Evolutionary conservation across 2,113 vertebrate species (phyloP).

Genomic region (Stegastes partitus): DNA sequence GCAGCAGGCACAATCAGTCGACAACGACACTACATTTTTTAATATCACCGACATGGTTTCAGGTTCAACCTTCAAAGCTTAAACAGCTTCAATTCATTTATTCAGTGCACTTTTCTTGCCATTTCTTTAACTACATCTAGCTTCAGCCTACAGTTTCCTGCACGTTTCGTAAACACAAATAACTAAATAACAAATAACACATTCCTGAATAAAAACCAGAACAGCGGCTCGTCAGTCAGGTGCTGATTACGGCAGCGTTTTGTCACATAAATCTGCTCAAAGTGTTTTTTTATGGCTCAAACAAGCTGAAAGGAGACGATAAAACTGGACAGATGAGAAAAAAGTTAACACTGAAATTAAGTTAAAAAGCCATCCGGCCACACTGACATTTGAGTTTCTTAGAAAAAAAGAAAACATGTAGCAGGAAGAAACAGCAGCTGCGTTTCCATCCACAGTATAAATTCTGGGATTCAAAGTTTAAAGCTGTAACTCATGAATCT

Average conservation of each 20-base stretch:
- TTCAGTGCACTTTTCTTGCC: conserved; percentile 34
- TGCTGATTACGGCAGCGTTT: conserved; percentile 1
- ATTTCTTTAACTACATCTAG: conserved; percentile 8
- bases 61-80: background rate
- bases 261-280: background rate
- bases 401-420: background rate
- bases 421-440: conserved; percentile 5
- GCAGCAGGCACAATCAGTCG: conserved; percentile 42
- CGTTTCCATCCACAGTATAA: conserved; percentile 8
- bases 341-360: background rate
- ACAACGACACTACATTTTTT: conserved; percentile 18
- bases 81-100: background rate
- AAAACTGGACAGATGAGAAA: background rate
- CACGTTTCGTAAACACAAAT: conserved; percentile 30
- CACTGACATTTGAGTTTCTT: background rate
- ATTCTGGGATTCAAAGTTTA: background rate
- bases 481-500: background rate
- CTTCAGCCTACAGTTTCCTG: conserved; percentile 14
- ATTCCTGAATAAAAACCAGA: conserved; percentile 16
- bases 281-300: conserved; percentile 43
- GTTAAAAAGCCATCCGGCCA: background rate
- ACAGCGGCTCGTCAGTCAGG: background rate
- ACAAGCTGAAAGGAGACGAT: conserved; percentile 7
- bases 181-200: conserved; percentile 40
- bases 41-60: background rate